These are phyloP conservation scores for Drosophila hydei DNA, from an alignment of 1,140 invertebrate genomes.

Conservation along the genomic window DNA sequence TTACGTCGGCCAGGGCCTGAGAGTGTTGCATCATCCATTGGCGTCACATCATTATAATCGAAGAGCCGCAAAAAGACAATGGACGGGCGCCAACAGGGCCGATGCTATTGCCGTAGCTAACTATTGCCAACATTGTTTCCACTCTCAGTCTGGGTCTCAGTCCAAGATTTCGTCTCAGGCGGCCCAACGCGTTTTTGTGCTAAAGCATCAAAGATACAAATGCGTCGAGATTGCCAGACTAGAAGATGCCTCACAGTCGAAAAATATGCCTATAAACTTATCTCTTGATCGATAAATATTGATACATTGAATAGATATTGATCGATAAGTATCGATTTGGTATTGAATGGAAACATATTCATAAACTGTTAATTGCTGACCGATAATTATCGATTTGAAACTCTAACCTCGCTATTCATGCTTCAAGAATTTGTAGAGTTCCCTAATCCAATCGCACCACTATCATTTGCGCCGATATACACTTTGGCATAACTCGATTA, in stretches of 20 bases:
- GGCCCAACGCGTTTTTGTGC: constrained; percentile 46
- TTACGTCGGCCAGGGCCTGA: constrained; percentile 61
- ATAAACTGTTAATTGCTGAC: no score
- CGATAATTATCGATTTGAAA: no score
- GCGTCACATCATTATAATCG: constrained; percentile 73
- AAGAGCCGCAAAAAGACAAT: constrained; percentile 68
- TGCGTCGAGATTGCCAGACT: not conserved
- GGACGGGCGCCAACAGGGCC: constrained; percentile 16
- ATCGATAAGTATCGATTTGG: no score
- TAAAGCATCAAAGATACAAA: constrained; percentile 21
- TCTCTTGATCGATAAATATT: no score
- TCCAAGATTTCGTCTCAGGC: constrained; percentile 6
- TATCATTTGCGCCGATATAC: not conserved
- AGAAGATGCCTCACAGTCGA: not conserved
- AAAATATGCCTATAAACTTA: not conserved
- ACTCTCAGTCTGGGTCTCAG: constrained; percentile 4
- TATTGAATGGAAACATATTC: no score
- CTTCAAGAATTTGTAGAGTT: no score
- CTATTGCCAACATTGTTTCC: constrained; percentile 11
- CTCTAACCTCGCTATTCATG: no score
- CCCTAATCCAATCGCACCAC: no score
- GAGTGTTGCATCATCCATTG: constrained; percentile 66
- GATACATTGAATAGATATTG: no score
- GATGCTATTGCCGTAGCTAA: constrained; percentile 13
- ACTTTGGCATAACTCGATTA: constrained; percentile 7